phyloP scores from a whole-genome alignment of 2,113 vertebrate species.

The Machaerirhynchus nigripectus region DNA sequence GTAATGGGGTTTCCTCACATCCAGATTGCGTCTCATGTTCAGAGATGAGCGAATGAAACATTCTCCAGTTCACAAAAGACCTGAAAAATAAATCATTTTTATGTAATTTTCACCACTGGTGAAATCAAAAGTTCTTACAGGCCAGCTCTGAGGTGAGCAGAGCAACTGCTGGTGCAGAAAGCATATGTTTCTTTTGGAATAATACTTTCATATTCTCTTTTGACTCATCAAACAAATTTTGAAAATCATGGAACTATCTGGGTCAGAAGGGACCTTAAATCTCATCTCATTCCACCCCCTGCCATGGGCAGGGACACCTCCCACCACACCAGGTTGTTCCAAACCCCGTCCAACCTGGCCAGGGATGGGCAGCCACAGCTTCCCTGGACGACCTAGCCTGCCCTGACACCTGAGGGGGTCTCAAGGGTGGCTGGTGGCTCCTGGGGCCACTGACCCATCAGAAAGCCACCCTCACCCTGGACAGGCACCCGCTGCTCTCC shows the following conservation, averaged over 20 bases:
- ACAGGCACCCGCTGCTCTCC: not conserved
- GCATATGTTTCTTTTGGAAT: not conserved
- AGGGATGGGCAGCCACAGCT: too few species aligned
- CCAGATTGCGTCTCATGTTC: not conserved
- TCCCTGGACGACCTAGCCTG: not conserved
- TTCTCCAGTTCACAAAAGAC: not conserved
- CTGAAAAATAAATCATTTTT: not conserved
- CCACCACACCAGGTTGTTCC: not conserved
- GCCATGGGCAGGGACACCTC: not conserved
- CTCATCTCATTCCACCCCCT: not conserved
- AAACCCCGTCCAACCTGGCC: not conserved
- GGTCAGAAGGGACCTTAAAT: not conserved
- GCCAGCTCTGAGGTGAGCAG: not conserved
- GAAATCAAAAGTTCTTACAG: not conserved
- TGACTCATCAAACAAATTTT: not conserved
- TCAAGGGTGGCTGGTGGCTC: not conserved
- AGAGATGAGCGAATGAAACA: not conserved
- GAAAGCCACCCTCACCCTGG: accelerated
- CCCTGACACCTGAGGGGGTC: not conserved
- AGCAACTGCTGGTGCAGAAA: not conserved
- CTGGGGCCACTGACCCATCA: not conserved
- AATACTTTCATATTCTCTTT: not conserved
- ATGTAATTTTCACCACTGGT: not conserved
- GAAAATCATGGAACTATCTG: not conserved
- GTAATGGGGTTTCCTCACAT: not conserved